Base-by-base conservation (phyloP, 2,797 vertebrate species). In the Leptatherina wallacei region DNA sequence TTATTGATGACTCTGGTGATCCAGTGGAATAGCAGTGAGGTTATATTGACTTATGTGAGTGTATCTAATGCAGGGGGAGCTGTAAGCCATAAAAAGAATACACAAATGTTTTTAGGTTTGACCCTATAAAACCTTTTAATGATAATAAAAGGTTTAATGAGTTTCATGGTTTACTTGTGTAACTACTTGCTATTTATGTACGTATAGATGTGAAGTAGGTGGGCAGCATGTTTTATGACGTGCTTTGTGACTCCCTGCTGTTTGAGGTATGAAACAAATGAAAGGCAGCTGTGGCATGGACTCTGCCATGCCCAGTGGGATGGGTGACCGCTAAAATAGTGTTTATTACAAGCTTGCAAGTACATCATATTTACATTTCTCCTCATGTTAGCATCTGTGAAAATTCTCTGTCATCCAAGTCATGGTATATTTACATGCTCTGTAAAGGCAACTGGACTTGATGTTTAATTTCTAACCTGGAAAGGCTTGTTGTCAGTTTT, bases 231-330 rank as follows among this genome's bases (percentile, higher is more conserved):
- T 38, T 61, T 65, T 64, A 54, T 58, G 42, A 64, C 71, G 14
- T 18, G 36, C 42, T 71, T 55, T 64, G 16, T 65, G 12, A 44
- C 44, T 54, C 61, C 69, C 78, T 24, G 27, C 71, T 51, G 63
- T 9, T 68, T 73, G 51, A 32, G 49, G 56, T 69, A 77, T 85
- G 84, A 74, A 24, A 62, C 75, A 64, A 67, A 69, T 63, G 77
- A 82, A 70, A 62, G 68, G 72, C 65, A 85, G 74, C 66, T 77
- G 57, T 73, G 68, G 71, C 40, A 83, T 63, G 71, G 69, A 51
- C 8, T 49, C 20, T n/a, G 47, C 55, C 33, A 18, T 61, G 52
- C 33, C 67, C 29, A 57, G 51, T 62, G 65, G 69, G 63, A 60
- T n/a, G 3, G 56, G 47, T 71, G 72, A 79, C 42, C 8, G 72